A percentile compares a stretch with the other conserved stretches of the same genome.
phyloP scores from a whole-genome alignment of 2,797 vertebrate species.

The Pantherophis alleghaniensis region DNA sequence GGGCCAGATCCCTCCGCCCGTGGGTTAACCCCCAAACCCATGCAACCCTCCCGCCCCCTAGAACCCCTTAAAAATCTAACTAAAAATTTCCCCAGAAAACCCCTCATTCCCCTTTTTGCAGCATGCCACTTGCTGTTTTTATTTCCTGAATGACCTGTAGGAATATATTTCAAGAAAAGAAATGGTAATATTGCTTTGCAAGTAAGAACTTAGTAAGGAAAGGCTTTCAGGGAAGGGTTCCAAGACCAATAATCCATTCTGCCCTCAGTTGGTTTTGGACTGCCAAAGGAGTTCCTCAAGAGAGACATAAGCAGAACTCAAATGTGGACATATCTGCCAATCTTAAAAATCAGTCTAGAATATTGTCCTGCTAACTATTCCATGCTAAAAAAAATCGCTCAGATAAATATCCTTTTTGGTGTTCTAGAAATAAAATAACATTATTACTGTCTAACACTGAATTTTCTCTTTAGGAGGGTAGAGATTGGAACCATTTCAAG shows the following conservation, averaged over 20 bases:
- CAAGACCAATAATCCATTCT: neutral
- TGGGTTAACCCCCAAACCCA: no score
- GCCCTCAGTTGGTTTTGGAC: neutral
- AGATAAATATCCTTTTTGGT: neutral
- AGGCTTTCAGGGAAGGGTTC: neutral
- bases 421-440: neutral
- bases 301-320: neutral
- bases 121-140: neutral
- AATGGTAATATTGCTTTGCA: neutral
- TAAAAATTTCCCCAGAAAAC: no score
- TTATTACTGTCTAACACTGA: neutral
- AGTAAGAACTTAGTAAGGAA: neutral
- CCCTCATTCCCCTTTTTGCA: no score
- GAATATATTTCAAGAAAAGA: slow-evolving; percentile 4
- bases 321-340: neutral
- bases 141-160: neutral
- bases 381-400: neutral
- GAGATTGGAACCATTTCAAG: neutral
- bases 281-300: neutral
- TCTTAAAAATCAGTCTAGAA: neutral
- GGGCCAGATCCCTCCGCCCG: no score
- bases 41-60: no score
- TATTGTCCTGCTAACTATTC: neutral
- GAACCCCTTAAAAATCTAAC: no score
- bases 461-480: neutral